phyloP scores from a whole-genome alignment of 2,888 invertebrate species.

The Tenodera sinensis region DNA sequence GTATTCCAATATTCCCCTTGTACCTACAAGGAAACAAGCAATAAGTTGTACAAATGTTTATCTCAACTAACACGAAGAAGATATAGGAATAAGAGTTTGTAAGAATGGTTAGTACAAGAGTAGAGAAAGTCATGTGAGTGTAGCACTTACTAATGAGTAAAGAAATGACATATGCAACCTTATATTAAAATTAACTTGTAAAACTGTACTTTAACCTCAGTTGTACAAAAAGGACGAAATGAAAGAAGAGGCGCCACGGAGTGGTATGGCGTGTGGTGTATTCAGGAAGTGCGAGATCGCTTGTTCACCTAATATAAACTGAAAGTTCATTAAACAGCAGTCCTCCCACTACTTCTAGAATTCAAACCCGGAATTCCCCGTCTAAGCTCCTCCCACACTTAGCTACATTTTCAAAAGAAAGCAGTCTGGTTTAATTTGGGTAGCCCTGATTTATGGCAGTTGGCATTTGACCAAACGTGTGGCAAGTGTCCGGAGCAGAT shows the following conservation, averaged over 20 bases:
- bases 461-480: not conserved
- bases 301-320: not conserved
- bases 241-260: not conserved
- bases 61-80: too few relatives aligned
- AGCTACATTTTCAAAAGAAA: not conserved
- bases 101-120: too few relatives aligned
- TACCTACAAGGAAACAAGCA: too few relatives aligned
- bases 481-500: not conserved
- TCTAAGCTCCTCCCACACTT: not conserved
- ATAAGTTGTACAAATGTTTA: too few relatives aligned
- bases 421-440: not conserved
- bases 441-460: not conserved
- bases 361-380: not conserved
- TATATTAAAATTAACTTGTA: too few relatives aligned
- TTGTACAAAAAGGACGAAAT: not conserved
- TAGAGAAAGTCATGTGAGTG: too few relatives aligned
- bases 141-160: too few relatives aligned
- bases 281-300: too few relatives aligned
- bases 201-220: not conserved
- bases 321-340: not conserved
- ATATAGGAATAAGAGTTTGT: too few relatives aligned
- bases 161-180: too few relatives aligned
- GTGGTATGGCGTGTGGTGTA: not conserved
- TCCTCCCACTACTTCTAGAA: not conserved
- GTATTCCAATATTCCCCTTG: too few relatives aligned